Evolutionary conservation across 2,888 invertebrate genomes (phyloP).

Genomic region (Microplitis deprimator): DNA sequence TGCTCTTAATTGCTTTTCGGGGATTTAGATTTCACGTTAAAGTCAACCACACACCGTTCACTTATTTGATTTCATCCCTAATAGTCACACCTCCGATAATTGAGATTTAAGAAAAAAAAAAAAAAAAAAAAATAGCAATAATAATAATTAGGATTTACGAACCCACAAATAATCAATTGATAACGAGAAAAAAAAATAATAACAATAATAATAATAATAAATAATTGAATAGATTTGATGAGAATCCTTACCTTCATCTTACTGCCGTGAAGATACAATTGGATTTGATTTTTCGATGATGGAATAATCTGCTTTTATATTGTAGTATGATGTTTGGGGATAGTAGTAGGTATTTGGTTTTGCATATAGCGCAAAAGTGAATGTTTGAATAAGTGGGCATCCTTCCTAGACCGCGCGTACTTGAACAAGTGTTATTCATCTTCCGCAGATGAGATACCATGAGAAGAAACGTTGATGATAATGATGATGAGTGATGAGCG

Average conservation of each 20-base stretch:
- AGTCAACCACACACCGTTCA: neutral
- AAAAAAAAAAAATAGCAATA: neutral
- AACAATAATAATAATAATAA: neutral
- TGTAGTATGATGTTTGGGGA: slow-evolving; percentile 34
- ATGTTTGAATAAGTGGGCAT: slow-evolving; percentile 43
- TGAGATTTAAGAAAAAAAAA: neutral
- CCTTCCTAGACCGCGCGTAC: slow-evolving; percentile 29
- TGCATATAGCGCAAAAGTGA: slow-evolving; percentile 49
- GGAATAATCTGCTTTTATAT: slow-evolving; percentile 54
- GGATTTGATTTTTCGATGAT: slow-evolving; percentile 58
- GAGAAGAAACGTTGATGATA: neutral
- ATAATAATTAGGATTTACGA: neutral
- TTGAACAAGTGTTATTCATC: slow-evolving; percentile 46
- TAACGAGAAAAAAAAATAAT: no score
- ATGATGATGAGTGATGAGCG: slow-evolving; percentile 36
- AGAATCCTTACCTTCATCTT: slow-evolving; percentile 60
- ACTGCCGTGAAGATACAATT: slow-evolving; percentile 57
- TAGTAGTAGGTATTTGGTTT: slow-evolving; percentile 32
- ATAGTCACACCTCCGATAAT: neutral
- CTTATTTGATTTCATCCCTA: neutral
- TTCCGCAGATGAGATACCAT: slow-evolving; percentile 40
- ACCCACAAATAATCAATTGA: no score
- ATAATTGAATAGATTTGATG: neutral
- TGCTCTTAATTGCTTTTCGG: neutral
- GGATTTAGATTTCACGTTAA: neutral